Base-by-base conservation (phyloP, 2,888 invertebrate genomes). In the Zaprionus bogoriensis region DNA sequence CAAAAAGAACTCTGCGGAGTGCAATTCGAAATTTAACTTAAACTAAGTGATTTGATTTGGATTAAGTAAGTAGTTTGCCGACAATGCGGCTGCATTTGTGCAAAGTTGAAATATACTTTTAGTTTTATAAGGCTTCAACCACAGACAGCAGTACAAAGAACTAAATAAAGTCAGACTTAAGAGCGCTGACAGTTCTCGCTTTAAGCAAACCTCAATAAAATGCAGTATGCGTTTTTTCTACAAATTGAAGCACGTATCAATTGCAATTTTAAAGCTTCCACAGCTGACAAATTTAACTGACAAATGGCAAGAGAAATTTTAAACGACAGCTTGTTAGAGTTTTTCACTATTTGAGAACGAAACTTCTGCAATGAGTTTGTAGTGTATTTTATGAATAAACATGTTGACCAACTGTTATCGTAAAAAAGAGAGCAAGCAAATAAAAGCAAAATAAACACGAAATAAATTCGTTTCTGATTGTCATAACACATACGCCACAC, bases 1-100 rank as follows among this genome's bases (percentile, higher is more conserved):
- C 51, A 51, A 60, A 57, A 55, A 41, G 17, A 67, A 51, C 48
- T 62, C 39, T 46, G 59, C 66, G 58, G 1, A 19, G 14, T 51
- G 22, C 17, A 30, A 68, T 53, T 78, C 63, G 68, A 61, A 85
- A 75, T 67, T 75, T 64, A 78, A 72, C 65, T 62, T 66, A 79
- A 72, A 66, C 61, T 65, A 85, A 78, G 69, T 58, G 52, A 67
- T 54, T 72, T 74, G 67, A 82, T 85, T 82, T 61, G 67, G 67
- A 70, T 70, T 74, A 52, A 46, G 27, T 27, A 60, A 19, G 17
- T 22, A 19, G 50, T 73, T 77, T 81, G 70, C 62, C 62, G 74
- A 22, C 41, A 27, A n/a, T 50, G 44, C 50, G 53, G 27, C 57
- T 42, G 59, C 74, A 12, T 12, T 47, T 50, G 32, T 47, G 55